Evolutionary conservation across 2,113 vertebrate genomes (phyloP), one percentile per base, ranked within the genome.

Genomic region (Podiceps cristatus): DNA sequence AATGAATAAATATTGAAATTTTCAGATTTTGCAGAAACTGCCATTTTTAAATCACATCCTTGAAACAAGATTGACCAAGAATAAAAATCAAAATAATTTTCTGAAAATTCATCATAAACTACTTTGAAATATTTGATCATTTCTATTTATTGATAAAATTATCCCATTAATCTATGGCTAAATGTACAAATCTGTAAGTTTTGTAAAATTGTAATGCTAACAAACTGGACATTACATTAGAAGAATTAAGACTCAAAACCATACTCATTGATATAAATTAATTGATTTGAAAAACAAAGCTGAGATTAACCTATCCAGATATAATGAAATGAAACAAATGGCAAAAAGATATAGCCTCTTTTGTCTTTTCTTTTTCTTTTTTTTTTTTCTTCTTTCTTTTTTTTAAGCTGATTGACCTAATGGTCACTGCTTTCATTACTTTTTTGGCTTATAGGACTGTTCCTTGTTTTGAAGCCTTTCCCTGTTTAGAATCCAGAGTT

Each of bases 381-480:
- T n/a, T n/a, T n/a, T n/a, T n/a, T n/a, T n/a, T n/a, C n/a, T n/a
- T n/a, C n/a, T 27, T 31, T 12, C 47, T 40, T 13, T 18, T 3
- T 49, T 67, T 66, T 29, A 56, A 86, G n/a, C 7, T 78, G 10
- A 64, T 66, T 95, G 50, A 83, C 6, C 5, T 74, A 74, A 71
- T 91, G 23, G 73, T 73, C 72, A 93, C 7, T 59, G 17, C 63
- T 94, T 88, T 86, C 33, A 55, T 86, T 90, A 74, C 58, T 91
- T 90, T 66, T 66, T 81, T 4, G 5, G 29, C 24, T 88, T 81
- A 77, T 37, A 71, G 45, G 31, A 29, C 8, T 42, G 4, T 53
- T 96, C 35, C 56, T 94, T 79, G 27, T 72, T 91, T 92, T 81
- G 64, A 94, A 68, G 20, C 72, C 23, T 85, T 96, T 87, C 37